A percentile compares a stretch with the other conserved stretches of the same genome.
These are phyloP conservation scores for Hyphantria cunea DNA, from an alignment of 1,140 invertebrate species.

Conservation along the genomic window DNA sequence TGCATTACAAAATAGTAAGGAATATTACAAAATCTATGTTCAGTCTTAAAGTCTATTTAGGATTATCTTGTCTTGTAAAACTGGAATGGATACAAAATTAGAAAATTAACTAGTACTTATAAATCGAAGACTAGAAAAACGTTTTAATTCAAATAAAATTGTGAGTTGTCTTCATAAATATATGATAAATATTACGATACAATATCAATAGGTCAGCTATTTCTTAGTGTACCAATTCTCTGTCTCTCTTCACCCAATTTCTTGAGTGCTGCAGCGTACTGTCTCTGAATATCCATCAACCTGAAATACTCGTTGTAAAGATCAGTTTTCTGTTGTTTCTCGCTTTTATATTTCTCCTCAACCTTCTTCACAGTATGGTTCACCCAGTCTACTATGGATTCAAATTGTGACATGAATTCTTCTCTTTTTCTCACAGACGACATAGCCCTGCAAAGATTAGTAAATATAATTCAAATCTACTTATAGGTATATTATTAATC, in stretches of 20 bases:
- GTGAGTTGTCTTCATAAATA: constrained; percentile 2
- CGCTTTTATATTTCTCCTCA: constrained; percentile 84
- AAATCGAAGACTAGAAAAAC: constrained; percentile 29
- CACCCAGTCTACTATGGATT: constrained; percentile 92
- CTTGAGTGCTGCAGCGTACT: constrained; percentile 92
- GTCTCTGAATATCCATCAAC: constrained; percentile 90
- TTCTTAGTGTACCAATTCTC: constrained; percentile 72
- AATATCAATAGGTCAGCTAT: constrained; percentile 26
- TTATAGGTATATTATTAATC: too few species aligned
- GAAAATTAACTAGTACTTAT: constrained; percentile 30
- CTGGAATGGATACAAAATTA: constrained; percentile 40
- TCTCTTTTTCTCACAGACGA: constrained; percentile 86
- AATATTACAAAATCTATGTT: constrained; percentile 41
- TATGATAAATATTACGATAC: too few species aligned
- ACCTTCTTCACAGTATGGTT: constrained; percentile 91
- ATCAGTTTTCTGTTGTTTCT: constrained; percentile 87
- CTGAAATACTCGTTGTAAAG: constrained; percentile 87
- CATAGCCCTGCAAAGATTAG: constrained; percentile 84
- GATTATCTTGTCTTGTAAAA: constrained; percentile 12
- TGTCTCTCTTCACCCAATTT: constrained; percentile 89
- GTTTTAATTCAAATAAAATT: constrained; percentile 10
- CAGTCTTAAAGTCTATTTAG: constrained; percentile 41
- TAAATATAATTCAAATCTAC: neutral
- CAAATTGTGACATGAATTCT: constrained; percentile 94
- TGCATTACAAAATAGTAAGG: constrained; percentile 14